Evolutionary conservation across 1,140 invertebrate species (phyloP).

Genomic region (Araneus ventricosus): DNA sequence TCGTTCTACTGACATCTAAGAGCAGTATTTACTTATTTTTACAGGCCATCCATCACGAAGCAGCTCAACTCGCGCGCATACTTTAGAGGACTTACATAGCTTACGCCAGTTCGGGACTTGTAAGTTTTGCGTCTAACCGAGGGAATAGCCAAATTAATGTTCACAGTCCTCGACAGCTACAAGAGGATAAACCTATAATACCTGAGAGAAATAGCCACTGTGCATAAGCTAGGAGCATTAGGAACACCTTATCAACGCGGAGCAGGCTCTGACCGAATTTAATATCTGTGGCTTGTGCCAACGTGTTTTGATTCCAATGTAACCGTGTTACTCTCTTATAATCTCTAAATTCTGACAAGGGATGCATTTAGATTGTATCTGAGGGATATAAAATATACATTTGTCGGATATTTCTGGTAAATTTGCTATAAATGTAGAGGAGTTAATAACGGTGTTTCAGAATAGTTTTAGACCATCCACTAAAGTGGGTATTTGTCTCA

Average conservation of each 20-base stretch:
- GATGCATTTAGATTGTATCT: neutral
- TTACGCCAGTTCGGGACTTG: neutral
- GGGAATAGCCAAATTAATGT: conserved; percentile 51
- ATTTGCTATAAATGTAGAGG: neutral
- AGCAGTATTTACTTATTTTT: neutral
- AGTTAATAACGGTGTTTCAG: neutral
- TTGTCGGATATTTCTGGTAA: neutral
- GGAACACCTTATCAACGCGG: conserved; percentile 20
- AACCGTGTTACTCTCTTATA: conserved; percentile 5
- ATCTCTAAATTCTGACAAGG: neutral
- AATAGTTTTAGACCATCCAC: too few species aligned
- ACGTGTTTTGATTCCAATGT: conserved; percentile 2
- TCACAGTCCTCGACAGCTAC: conserved; percentile 31
- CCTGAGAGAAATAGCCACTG: conserved; percentile 38
- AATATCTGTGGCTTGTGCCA: conserved; percentile 14
- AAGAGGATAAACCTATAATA: conserved; percentile 64
- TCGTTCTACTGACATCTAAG: too few species aligned
- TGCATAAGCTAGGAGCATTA: conserved; percentile 55
- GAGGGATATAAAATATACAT: neutral
- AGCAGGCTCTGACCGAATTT: neutral
- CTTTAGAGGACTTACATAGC: neutral
- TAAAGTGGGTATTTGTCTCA: neutral
- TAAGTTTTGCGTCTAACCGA: conserved; percentile 12
- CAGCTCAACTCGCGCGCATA: neutral
- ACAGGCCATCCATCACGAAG: neutral